phyloP scores from a whole-genome alignment of 2,113 vertebrate genomes.

The Agelaius tricolor region DNA sequence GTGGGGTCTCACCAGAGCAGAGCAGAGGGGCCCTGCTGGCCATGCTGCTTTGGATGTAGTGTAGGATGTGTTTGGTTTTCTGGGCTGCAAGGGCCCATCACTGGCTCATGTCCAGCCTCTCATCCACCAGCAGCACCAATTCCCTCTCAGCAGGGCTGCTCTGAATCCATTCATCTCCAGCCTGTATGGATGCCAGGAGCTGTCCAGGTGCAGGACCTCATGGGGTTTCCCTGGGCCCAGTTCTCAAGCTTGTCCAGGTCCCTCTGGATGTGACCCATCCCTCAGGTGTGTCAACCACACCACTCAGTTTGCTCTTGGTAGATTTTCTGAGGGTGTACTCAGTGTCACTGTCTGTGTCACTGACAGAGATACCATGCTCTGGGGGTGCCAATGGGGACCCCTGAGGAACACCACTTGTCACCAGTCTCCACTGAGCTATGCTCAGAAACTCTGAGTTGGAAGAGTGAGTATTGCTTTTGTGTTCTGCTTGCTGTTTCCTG shows the following conservation, averaged over 20 bases:
- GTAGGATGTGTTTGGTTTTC: fast-evolving
- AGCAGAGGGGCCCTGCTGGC: neutral
- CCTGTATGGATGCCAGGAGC: neutral
- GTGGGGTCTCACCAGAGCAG: neutral
- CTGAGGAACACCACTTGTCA: neutral
- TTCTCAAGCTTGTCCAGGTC: neutral
- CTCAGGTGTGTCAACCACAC: neutral
- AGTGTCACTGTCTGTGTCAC: fast-evolving
- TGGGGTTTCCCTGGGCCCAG: neutral
- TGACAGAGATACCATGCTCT: fast-evolving
- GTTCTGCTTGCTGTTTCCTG: neutral
- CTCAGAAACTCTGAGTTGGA: neutral
- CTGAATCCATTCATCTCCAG: neutral
- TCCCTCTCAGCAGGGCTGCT: neutral
- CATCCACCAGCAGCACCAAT: neutral
- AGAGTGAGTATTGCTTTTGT: neutral
- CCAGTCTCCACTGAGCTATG: neutral
- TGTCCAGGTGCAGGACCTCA: neutral
- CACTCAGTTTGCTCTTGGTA: neutral
- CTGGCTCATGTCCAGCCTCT: neutral
- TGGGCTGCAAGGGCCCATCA: neutral
- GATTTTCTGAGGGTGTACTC: neutral
- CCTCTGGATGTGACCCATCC: neutral
- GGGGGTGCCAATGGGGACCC: neutral
- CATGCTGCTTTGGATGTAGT: fast-evolving